A percentile compares a stretch with the other conserved stretches of the same genome.
phyloP scores from a whole-genome alignment of 2,888 invertebrate species.

The Agrochola lychnidis region DNA sequence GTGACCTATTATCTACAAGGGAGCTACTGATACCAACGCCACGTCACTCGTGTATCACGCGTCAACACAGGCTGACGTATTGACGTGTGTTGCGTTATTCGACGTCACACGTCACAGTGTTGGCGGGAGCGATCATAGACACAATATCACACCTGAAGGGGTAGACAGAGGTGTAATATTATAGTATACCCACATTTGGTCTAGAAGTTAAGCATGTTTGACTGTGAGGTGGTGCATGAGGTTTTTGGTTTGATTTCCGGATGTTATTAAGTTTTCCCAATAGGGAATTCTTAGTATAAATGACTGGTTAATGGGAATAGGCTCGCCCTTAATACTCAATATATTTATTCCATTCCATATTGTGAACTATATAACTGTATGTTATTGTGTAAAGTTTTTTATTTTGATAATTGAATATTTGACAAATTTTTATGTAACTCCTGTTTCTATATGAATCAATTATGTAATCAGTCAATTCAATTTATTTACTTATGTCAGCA shows the following conservation, averaged over 20 bases:
- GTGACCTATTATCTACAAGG: too few relatives aligned
- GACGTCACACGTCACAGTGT: not conserved
- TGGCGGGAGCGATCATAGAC: not conserved
- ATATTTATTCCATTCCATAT: not conserved
- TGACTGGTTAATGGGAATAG: not conserved
- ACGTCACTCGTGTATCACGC: constrained; percentile 9
- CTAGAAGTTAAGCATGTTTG: too few relatives aligned
- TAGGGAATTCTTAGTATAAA: not conserved
- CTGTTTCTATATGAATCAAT: too few relatives aligned
- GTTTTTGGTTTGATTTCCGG: not conserved
- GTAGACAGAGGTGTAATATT: not conserved
- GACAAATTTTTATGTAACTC: too few relatives aligned
- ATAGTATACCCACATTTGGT: not conserved
- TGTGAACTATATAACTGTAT: not conserved
- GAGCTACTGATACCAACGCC: not conserved
- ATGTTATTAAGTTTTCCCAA: not conserved
- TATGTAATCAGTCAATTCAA: too few relatives aligned
- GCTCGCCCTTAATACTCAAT: not conserved
- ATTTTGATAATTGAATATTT: too few relatives aligned
- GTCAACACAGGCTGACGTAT: constrained; percentile 16
- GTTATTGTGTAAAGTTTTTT: not conserved
- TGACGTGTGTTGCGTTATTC: not conserved
- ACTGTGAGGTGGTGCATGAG: too few relatives aligned
- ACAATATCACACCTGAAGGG: not conserved
- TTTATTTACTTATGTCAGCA: too few relatives aligned